Evolutionary conservation across 2,888 invertebrate genomes (phyloP).

Genomic region (Hypercompe scribonia): DNA sequence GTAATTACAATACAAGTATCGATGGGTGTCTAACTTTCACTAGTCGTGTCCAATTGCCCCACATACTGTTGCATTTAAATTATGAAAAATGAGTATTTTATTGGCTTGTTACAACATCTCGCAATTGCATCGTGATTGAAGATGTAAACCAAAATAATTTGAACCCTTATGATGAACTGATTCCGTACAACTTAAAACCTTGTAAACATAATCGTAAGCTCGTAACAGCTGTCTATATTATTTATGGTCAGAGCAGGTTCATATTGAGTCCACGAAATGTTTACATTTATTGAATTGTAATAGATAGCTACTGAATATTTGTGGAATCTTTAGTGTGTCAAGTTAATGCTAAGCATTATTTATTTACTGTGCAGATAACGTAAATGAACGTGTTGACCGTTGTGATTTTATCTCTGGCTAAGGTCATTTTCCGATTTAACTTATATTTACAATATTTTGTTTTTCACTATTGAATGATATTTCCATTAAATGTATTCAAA

Average conservation of each 20-base stretch:
- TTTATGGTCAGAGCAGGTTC: constrained; percentile 29
- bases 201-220: constrained; percentile 38
- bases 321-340: constrained; percentile 42
- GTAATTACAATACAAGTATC: neutral
- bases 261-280: constrained; percentile 36
- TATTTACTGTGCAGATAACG: constrained; percentile 31
- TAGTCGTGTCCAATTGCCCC: constrained; percentile 46
- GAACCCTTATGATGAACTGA: constrained; percentile 43
- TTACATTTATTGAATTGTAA: constrained; percentile 39
- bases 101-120: constrained; percentile 60
- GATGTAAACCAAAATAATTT: constrained; percentile 45
- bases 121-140: constrained; percentile 54
- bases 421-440: neutral
- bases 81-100: constrained; percentile 64
- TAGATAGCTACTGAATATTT: constrained; percentile 24
- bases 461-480: neutral
- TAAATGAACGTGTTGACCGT: constrained; percentile 37
- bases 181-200: constrained; percentile 41
- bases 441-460: neutral
- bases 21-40: constrained; percentile 51
- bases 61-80: constrained; percentile 34
- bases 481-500: neutral
- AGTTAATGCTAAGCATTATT: constrained; percentile 37
- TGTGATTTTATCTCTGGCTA: constrained; percentile 21
- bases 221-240: constrained; percentile 52